A percentile compares a stretch with the other conserved stretches of the same genome.
Conservation (phyloP, 64 coral and sea anemone species). For the Montipora efflorescens region DNA sequence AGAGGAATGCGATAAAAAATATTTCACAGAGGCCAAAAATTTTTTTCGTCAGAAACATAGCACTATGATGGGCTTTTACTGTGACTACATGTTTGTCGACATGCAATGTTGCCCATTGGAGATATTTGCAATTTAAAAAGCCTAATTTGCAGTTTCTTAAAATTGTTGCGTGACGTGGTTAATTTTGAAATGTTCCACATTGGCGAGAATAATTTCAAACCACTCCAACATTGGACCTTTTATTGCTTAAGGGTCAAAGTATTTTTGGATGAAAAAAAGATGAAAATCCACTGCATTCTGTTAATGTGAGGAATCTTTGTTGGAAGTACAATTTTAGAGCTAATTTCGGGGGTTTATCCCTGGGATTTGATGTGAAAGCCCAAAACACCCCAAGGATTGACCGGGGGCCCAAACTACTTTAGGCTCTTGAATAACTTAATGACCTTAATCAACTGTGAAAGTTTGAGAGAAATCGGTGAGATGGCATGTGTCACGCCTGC, state of each 20-base stretch:
- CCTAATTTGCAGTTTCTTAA: background rate
- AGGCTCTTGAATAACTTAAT: background rate
- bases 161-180: constrained; percentile 12
- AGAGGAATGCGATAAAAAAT: background rate
- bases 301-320: background rate
- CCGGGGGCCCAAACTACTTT: too few species aligned
- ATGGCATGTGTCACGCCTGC: constrained; percentile 31
- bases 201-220: too few species aligned
- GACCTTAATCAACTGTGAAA: constrained; percentile 2
- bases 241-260: too few species aligned
- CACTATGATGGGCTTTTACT: background rate
- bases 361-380: too few species aligned
- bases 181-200: too few species aligned
- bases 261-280: too few species aligned
- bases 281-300: background rate
- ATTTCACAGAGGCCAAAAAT: constrained; percentile 7
- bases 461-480: constrained; percentile 23
- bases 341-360: too few species aligned
- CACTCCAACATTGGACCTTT: too few species aligned
- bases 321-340: too few species aligned
- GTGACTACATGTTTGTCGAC: too few species aligned
- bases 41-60: constrained; percentile 20
- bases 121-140: background rate
- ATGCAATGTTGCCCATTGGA: constrained; percentile 18
- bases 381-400: too few species aligned